phyloP scores from a whole-genome alignment of 2,888 invertebrate species.

The Hetaerina titia region DNA sequence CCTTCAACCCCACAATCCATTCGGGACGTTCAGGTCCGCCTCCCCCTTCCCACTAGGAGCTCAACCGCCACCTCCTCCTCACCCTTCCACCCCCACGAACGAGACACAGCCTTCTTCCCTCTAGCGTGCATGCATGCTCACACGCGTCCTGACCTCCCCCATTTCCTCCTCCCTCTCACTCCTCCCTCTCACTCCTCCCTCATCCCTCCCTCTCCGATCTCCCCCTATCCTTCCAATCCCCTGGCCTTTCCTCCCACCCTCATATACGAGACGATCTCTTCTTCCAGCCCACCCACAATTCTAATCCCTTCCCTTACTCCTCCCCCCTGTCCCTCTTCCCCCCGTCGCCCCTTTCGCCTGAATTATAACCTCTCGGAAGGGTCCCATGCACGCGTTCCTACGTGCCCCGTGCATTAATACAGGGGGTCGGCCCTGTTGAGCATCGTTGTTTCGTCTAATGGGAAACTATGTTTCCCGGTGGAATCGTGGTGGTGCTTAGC shows the following conservation, averaged over 20 bases:
- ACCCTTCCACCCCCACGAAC: not conserved
- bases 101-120: not conserved
- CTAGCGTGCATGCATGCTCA: not conserved
- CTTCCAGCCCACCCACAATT: not conserved
- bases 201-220: no score
- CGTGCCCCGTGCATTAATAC: slow-evolving; percentile 23
- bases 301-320: not conserved
- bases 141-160: not conserved
- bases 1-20: no score
- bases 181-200: not conserved
- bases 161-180: not conserved
- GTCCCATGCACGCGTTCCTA: not conserved
- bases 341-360: not conserved
- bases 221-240: not conserved
- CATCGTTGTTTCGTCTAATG: slow-evolving; percentile 24
- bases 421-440: not conserved
- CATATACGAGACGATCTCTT: not conserved
- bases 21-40: no score
- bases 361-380: slow-evolving; percentile 47
- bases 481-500: slow-evolving; percentile 22
- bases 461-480: not conserved
- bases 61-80: no score
- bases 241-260: not conserved
- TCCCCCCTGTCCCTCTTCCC: not conserved
- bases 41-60: no score